Percentiles rank a stretch among this genome's conserved stretches.
Conservation (phyloP, 2,113 vertebrate species). For the Motacilla tschutschensis region DNA sequence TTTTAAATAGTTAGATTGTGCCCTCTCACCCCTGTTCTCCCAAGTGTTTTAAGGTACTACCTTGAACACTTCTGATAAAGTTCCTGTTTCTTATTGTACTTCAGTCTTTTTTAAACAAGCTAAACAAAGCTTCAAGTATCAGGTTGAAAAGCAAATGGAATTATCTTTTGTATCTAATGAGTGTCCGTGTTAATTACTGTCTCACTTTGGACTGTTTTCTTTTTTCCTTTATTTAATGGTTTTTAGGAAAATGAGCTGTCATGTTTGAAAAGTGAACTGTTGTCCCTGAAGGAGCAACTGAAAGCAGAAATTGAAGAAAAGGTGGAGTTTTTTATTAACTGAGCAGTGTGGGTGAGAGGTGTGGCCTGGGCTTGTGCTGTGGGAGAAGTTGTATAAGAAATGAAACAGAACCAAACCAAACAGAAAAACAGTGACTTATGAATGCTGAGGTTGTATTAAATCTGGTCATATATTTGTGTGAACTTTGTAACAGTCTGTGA, state of each 20-base stretch:
- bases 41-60: background rate
- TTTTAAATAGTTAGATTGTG: background rate
- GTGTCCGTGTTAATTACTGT: background rate
- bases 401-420: background rate
- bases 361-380: background rate
- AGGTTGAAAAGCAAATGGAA: background rate
- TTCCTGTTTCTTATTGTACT: background rate
- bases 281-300: constrained; percentile 76
- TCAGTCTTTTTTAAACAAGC: background rate
- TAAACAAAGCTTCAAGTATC: background rate
- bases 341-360: background rate
- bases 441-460: background rate
- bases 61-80: background rate
- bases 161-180: background rate
- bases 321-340: constrained; percentile 68
- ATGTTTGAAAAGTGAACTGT: constrained; percentile 74
- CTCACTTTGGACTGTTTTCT: background rate
- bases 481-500: background rate
- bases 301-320: constrained; percentile 75
- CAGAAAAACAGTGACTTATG: background rate
- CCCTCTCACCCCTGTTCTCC: background rate
- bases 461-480: background rate
- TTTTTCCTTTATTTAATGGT: constrained; percentile 10
- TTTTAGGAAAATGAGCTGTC: constrained; percentile 80
- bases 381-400: background rate